Evolutionary conservation across 2,113 vertebrate genomes (phyloP).

Genomic region (Silurus glanis): DNA sequence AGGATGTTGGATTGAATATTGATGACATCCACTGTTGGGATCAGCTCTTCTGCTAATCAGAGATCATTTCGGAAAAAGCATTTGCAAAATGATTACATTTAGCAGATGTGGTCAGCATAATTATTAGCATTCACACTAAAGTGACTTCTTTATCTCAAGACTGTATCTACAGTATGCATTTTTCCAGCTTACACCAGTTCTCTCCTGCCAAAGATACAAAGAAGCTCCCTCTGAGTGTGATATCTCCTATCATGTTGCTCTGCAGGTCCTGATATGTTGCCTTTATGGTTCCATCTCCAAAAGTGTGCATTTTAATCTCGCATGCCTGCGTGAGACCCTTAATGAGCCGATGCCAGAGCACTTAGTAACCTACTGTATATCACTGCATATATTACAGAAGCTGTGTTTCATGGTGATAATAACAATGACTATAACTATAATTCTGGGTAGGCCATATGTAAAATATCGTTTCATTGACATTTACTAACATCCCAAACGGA

Average conservation of each 20-base stretch:
- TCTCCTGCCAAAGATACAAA: background rate
- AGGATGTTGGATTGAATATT: background rate
- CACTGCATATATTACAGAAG: background rate
- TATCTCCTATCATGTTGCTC: background rate
- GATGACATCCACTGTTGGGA: background rate
- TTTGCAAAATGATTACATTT: background rate
- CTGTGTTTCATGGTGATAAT: background rate
- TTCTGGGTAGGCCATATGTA: background rate
- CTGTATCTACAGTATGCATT: background rate
- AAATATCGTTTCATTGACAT: background rate
- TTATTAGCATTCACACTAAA: background rate
- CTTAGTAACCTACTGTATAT: background rate
- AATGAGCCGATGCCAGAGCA: background rate
- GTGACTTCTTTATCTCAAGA: background rate
- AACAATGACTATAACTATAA: background rate
- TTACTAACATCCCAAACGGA: background rate
- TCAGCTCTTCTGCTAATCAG: background rate
- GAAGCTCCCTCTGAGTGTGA: background rate
- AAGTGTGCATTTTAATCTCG: background rate
- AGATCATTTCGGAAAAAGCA: background rate
- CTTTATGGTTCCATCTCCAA: background rate
- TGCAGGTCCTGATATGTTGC: background rate
- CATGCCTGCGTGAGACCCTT: slow-evolving; percentile 10
- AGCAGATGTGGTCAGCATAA: too few relatives aligned
- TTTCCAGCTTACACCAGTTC: background rate